Evolutionary conservation across 2,888 invertebrate genomes (phyloP), one percentile per base, ranked within the genome.

Genomic region (Campoletis raptor): DNA sequence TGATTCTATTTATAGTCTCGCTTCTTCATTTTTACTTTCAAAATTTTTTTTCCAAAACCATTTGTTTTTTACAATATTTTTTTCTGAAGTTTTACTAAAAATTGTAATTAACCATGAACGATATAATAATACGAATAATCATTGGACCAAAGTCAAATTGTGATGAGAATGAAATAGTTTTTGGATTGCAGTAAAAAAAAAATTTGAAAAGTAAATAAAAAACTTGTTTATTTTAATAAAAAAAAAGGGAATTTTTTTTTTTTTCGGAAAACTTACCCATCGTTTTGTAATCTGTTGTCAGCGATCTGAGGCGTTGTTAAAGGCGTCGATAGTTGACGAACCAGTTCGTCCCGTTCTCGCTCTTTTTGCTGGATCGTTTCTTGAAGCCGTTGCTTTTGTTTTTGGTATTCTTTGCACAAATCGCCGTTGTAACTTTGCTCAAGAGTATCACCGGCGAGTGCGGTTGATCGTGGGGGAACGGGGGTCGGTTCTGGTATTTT

Each of bases 391-490:
- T 97, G 97, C 92, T 97, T 97, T 91, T 97, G 97, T 89, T 96
- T 96, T 93, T 98, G 97, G 92, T 97, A 98, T 92, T 98, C 97
- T 92, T 97, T 97, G 90, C 97, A 96, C 83, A 98, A 94, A 92
- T 98, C 97, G 72, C 97, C 96, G 92, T 95, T 95, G 91, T 95
- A 95, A 86, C 95, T 95, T 80, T 95, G 95, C 84, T 95, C 95
- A 73, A 95, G 90, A 91, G 88, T 90, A 93, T 81, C 89, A 30
- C 92, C 95, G 93, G 93, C 92, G 86, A 92, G 91, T 90, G 88
- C 81, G 90, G 88, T 54, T 9, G 48, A 36, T 37, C 88, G 86
- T n/a, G 83, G 57, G 5, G 92, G 91, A 54, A 90, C 91, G 88
- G 93, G 88, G 90, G 91, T 90, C 5, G 93, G 92, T 83, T 94